These are phyloP conservation scores for Toxotes jaculatrix DNA, from an alignment of 2,113 vertebrate genomes.

Conservation along the genomic window DNA sequence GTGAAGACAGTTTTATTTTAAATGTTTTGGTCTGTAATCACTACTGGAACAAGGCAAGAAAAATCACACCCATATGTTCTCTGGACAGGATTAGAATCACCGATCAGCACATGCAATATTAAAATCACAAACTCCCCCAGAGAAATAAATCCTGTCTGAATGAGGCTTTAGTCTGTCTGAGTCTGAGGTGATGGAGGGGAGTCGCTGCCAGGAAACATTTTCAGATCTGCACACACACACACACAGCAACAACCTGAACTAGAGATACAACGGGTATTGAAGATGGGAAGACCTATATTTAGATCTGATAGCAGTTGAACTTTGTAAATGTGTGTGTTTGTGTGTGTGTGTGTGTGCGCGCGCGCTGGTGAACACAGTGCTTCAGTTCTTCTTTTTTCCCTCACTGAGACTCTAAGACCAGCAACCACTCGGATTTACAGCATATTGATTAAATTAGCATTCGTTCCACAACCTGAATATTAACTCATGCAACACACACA, in stretches of 20 bases:
- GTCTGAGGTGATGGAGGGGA: constrained; percentile 34
- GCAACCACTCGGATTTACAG: constrained; percentile 92
- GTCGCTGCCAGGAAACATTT: constrained; percentile 41
- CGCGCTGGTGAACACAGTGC: background rate
- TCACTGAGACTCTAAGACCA: constrained; percentile 83
- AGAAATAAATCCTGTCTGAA: constrained; percentile 54
- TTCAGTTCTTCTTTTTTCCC: constrained; percentile 74
- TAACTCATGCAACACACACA: constrained; percentile 38
- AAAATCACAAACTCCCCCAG: constrained; percentile 39
- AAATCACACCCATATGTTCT: constrained; percentile 5
- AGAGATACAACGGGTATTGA: constrained; percentile 34
- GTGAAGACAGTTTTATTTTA: background rate
- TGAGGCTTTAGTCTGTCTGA: constrained; percentile 38
- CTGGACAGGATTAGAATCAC: constrained; percentile 45
- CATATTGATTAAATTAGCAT: constrained; percentile 97
- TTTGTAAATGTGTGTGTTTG: background rate
- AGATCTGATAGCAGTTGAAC: constrained; percentile 15
- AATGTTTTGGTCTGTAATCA: constrained; percentile 11
- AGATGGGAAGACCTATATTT: constrained; percentile 30
- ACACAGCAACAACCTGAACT: constrained; percentile 1
- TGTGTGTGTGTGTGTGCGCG: background rate
- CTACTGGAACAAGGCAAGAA: background rate
- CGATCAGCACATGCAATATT: constrained; percentile 51
- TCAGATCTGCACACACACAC: constrained; percentile 23
- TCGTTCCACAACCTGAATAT: constrained; percentile 87